Percentiles rank a stretch among this genome's conserved stretches.
Conservation (phyloP, 2,888 invertebrate species). For the Dicycla oo region DNA sequence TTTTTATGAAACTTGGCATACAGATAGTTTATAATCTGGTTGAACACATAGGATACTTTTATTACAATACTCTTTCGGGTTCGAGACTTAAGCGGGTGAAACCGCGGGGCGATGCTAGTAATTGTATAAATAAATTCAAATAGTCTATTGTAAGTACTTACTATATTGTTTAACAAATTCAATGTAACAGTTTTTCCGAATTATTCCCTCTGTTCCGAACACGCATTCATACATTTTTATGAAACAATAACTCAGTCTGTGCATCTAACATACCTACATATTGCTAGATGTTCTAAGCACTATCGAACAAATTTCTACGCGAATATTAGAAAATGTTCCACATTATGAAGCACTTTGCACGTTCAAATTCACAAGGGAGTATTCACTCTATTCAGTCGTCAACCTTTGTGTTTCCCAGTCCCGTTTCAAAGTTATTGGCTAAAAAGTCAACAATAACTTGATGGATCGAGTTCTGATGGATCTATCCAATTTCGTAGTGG, state of each 20-base stretch:
- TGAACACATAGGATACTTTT: too few relatives aligned
- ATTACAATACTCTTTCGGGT: too few relatives aligned
- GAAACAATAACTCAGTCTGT: slow-evolving; percentile 4
- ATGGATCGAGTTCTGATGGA: slow-evolving; percentile 59
- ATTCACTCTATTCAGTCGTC: slow-evolving; percentile 30
- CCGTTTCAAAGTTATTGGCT: slow-evolving; percentile 49
- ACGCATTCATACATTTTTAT: background rate
- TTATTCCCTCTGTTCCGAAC: background rate
- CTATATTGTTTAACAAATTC: too few relatives aligned
- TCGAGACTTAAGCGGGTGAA: too few relatives aligned
- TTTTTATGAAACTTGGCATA: too few relatives aligned
- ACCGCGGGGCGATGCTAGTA: too few relatives aligned
- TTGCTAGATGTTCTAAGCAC: background rate
- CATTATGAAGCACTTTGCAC: slow-evolving; percentile 8
- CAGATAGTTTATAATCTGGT: too few relatives aligned
- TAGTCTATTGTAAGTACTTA: too few relatives aligned
- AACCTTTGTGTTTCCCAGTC: slow-evolving; percentile 43
- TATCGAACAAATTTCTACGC: background rate
- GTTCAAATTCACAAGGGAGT: slow-evolving; percentile 16
- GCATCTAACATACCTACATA: background rate
- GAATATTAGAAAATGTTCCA: slow-evolving; percentile 10
- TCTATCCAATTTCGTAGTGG: slow-evolving; percentile 57
- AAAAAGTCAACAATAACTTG: slow-evolving; percentile 61
- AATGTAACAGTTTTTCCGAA: too few relatives aligned
- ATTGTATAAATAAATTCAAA: too few relatives aligned